Base-by-base conservation (phyloP, 2,113 vertebrate species). In the Azemiops feae region DNA sequence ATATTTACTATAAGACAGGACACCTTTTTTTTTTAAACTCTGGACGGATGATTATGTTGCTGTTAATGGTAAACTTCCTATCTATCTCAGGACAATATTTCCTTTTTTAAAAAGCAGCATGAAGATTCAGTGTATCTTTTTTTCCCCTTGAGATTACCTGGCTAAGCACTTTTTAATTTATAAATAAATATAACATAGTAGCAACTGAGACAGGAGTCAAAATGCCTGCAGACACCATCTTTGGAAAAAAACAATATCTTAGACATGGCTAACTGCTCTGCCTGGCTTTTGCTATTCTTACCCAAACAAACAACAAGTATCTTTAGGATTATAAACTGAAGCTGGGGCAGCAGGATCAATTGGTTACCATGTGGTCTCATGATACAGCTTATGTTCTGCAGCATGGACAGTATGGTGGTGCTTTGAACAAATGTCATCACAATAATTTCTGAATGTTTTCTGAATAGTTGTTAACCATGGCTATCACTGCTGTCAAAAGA, bases 391-490 rank as follows among this genome's bases (percentile, higher is more conserved):
- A 25, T 89, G 22, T 55, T 52, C 0, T 12, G 45, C 86, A 95
- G 91, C 96, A 95, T 93, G 88, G 92, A 94, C 0, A 7, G 85
- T 93, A 50, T 30, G 58, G 20, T 0, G 0, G 88, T 43, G 30
- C 2, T 2, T 1, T 0, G 64, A 5, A 86, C 93, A 95, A 69
- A 0, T 4, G 3, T 93, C 0, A 0, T 57, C 64, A 52, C 0
- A 14, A 93, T 95, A 93, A 93, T 94, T 96, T 92, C 93, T 8
- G 91, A 97, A 89, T 94, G n/a, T 50, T 94, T 92, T 94, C 95
- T 96, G 95, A 96, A 95, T 94, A 96, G 95, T 95, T 97, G 95
- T 95, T 97, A 95, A 95, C 92, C 91, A 92, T 94, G 92, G 22
- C 96, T 95, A 95, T 95, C 94, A 95, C 94, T 92, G 23, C 96